phyloP scores from a whole-genome alignment of 2,113 vertebrate species.

The Ctenodactylus gundi region DNA sequence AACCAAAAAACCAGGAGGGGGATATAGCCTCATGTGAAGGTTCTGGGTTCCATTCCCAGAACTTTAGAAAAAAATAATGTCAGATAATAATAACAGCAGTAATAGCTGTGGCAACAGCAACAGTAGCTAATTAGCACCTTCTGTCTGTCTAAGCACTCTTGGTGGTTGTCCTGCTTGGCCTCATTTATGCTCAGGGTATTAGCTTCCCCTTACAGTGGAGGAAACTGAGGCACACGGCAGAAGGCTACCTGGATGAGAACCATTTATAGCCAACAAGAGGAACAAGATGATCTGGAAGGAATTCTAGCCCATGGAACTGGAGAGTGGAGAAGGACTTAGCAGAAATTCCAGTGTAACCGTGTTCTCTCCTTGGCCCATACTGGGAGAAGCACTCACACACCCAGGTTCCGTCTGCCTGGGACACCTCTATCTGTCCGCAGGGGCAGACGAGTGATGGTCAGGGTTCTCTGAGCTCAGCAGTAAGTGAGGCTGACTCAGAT shows the following conservation, averaged over 20 bases:
- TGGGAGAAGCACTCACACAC: not conserved
- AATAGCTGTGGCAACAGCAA: not conserved
- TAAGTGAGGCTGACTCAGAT: too few species aligned
- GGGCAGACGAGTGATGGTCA: rapidly evolving
- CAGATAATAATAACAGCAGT: not conserved
- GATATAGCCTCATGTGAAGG: too few species aligned
- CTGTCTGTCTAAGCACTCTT: not conserved
- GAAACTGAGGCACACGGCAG: too few species aligned
- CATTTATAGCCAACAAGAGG: not conserved
- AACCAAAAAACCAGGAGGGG: too few species aligned
- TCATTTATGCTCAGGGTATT: not conserved
- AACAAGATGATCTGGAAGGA: not conserved
- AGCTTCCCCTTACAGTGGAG: not conserved
- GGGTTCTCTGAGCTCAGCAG: not conserved
- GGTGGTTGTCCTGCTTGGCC: not conserved
- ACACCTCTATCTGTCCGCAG: not conserved
- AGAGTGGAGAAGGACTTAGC: not conserved
- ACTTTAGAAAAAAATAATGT: not conserved
- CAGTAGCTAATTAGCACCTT: not conserved
- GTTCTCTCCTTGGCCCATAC: too few species aligned
- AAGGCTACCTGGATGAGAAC: too few species aligned
- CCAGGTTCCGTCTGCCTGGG: not conserved
- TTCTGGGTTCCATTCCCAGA: too few species aligned
- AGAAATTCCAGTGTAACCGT: not conserved
- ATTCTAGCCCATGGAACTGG: not conserved